A percentile compares a stretch with the other conserved stretches of the same genome.
These are phyloP conservation scores for Neopelma chrysocephalum DNA, from an alignment of 2,797 vertebrate genomes.

Conservation along the genomic window DNA sequence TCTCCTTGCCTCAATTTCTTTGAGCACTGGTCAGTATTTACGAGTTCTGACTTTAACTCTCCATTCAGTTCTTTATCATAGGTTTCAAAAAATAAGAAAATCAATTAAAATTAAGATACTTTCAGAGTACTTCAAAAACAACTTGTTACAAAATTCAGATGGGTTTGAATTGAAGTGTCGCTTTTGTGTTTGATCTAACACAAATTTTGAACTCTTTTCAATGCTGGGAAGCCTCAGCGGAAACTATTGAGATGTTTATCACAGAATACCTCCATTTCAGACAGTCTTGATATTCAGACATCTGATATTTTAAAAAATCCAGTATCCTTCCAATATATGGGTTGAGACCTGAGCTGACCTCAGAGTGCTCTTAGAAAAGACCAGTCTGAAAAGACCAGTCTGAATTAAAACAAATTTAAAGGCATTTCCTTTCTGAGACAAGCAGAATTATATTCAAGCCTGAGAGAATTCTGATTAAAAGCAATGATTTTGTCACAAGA, in stretches of 20 bases:
- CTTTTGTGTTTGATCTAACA: neutral
- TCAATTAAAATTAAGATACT: neutral
- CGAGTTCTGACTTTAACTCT: neutral
- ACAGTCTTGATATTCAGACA: neutral
- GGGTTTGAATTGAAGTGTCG: neutral
- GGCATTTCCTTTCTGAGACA: neutral
- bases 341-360: neutral
- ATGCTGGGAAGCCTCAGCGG: neutral
- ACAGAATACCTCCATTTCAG: neutral
- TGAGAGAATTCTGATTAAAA: constrained; percentile 22
- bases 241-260: neutral
- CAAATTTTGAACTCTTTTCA: neutral
- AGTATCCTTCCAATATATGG: neutral
- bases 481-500: neutral
- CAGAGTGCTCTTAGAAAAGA: neutral
- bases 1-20: neutral
- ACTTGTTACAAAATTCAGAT: neutral
- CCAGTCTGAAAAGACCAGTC: neutral
- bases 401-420: neutral
- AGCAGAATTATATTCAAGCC: constrained; percentile 24
- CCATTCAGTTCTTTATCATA: neutral
- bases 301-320: neutral
- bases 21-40: neutral
- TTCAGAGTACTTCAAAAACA: neutral
- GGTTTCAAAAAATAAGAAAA: neutral